Base-by-base conservation (phyloP, 2,888 invertebrate species). In the Aphidoletes aphidimyza region DNA sequence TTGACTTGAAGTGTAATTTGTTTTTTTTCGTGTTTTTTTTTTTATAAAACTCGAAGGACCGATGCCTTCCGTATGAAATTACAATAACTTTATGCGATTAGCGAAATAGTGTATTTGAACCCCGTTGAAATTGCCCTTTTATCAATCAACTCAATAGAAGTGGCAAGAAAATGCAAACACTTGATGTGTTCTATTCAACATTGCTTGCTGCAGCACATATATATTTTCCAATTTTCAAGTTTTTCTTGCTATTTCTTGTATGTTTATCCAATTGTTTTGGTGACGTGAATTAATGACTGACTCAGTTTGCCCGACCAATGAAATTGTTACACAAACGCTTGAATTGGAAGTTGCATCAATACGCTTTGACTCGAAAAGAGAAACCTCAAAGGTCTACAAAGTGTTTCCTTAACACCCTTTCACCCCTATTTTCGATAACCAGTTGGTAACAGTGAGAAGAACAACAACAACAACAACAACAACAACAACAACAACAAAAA, bases 1-100 rank as follows among this genome's bases (percentile, higher is more conserved):
- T 69, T 69, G 69, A 69, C 17, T 30, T 69, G 30, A 54, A 69
- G 3, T 69, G 69, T 69, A 69, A 69, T 69, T 69, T 69, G 69
- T 69, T 69, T 69, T 6, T 14, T 69, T 54, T 54, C 22, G n/a
- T 22, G 5, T 5, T 22, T 22, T 3, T 54, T 47, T 19, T 47
- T 47, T 19, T 8, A n/a, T 69, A 30, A 69, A 30, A 30, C 14
- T 69, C 30, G 0, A 26, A 9, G 69, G 30, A 69, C 30, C 30
- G n/a, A 34, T 69, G 30, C 30, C 14, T 14, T 69, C n/a, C 69
- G 30, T 30, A 69, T 34, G 34, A 30, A 69, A 69, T 69, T 69
- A 69, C 69, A 69, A 69, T 14, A 69, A 69, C 30, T 54, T 2
- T 11, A 54, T 22, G 22, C 11, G 54, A 54, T 54, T 54, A 54